Evolutionary conservation across 2,888 invertebrate species (phyloP).

Genomic region (Mythimna pallens): DNA sequence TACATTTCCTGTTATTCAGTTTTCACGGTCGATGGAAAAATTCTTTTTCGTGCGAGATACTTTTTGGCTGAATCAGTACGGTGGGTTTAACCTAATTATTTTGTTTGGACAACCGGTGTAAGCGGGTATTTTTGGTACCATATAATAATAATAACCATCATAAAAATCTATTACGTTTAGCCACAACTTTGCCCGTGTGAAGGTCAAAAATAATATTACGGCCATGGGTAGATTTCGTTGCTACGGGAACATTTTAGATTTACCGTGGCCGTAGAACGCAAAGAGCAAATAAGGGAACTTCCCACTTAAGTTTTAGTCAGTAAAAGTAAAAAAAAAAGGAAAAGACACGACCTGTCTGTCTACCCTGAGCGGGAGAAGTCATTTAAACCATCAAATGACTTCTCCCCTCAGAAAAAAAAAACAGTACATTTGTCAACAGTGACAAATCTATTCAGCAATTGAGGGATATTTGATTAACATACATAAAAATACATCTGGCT

Average conservation of each 20-base stretch:
- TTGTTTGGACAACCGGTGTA: constrained; percentile 11
- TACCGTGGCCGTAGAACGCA: too few relatives aligned
- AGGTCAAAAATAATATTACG: neutral
- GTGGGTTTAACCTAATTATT: constrained; percentile 31
- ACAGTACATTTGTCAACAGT: neutral
- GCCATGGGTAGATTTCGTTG: too few relatives aligned
- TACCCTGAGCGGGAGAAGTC: too few relatives aligned
- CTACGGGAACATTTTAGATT: too few relatives aligned
- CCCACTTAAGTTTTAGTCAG: too few relatives aligned
- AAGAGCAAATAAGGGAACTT: too few relatives aligned
- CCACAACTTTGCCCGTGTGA: neutral
- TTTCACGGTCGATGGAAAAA: constrained; percentile 37
- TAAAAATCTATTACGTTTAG: neutral
- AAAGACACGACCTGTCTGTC: too few relatives aligned
- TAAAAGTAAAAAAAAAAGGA: too few relatives aligned
- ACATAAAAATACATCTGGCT: neutral
- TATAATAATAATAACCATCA: neutral
- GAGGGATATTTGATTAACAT: neutral
- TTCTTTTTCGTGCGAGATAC: neutral
- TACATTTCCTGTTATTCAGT: constrained; percentile 33
- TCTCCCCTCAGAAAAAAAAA: too few relatives aligned
- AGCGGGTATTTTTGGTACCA: neutral
- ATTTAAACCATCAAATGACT: too few relatives aligned
- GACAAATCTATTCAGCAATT: neutral
- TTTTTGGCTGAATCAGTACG: constrained; percentile 15